Evolutionary conservation across 37 sponge, comb jelly and placozoan genomes (phyloP), one percentile per base, ranked within the genome.

Genomic region (Tethya wilhelma): DNA sequence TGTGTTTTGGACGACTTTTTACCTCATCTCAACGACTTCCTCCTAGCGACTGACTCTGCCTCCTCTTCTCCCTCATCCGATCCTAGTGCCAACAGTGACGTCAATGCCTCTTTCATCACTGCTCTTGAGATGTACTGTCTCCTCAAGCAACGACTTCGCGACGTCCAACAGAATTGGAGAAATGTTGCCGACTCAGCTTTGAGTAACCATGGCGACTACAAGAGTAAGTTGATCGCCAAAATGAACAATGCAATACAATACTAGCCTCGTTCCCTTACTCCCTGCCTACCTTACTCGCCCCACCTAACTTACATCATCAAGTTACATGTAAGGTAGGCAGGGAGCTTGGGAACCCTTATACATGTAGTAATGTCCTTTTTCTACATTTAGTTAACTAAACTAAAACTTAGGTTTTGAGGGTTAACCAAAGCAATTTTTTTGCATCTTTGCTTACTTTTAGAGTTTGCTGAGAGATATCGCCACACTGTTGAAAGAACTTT

Each of bases 51-150:
- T n/a, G 63, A 26, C 33, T 49, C 14, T 9, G 14, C 53, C 14
- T 19, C 14, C 9, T 49, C 14, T 14, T 49, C 14, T 19, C 53
- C 14, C 53, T 14, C 53, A 49, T 49, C 53, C 14, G 53, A 9
- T 19, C 26, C 28, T 9, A 28, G 23, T 58, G 59, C 26, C 26
- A 4, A n/a, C n/a, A n/a, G 19, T 20, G 44, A 23, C 17, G 49
- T 65, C 31, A 74, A 86, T 71, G 80, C 44, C 28, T 43, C 71
- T 9, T 86, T 79, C 28, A 71, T 89, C 28, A 67, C 71, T 19
- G 75, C 62, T 29, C 67, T 89, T n/a, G 90, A 89, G 69, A 60
- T 79, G 44, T 73, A 79, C 56, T 89, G 90, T 58, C 60, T 89
- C 37, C 57, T 89, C 45, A 64, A 78, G 57, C 65, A 64, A 34